Percentiles rank a stretch among this genome's conserved stretches.
These are phyloP conservation scores for Malthinus seriepunctatus DNA, from an alignment of 2,888 invertebrate genomes.

Conservation along the genomic window DNA sequence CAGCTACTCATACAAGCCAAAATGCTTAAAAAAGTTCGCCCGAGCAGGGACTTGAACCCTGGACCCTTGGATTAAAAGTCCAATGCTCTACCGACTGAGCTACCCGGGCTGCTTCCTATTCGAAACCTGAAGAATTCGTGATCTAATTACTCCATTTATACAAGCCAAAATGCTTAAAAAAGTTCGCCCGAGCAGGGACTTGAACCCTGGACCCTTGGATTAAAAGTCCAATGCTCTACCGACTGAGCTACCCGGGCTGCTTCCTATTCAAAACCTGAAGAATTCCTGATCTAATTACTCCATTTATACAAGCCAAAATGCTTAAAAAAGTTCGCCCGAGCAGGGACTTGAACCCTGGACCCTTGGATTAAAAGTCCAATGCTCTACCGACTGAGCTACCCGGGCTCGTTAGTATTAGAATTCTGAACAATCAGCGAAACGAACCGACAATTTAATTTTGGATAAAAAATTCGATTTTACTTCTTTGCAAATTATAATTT, in stretches of 20 bases:
- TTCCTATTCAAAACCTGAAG: background rate
- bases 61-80: slow-evolving; percentile 80
- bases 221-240: slow-evolving; percentile 78
- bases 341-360: slow-evolving; percentile 80
- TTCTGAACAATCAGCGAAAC: background rate
- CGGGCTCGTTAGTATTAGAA: slow-evolving; percentile 54
- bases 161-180: slow-evolving; percentile 46
- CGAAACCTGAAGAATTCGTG: background rate
- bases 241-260: slow-evolving; percentile 72
- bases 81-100: slow-evolving; percentile 77
- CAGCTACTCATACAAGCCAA: too few relatives aligned
- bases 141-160: too few relatives aligned
- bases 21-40: slow-evolving; percentile 55
- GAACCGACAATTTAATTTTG: too few relatives aligned
- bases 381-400: slow-evolving; percentile 78
- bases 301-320: too few relatives aligned
- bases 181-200: slow-evolving; percentile 71
- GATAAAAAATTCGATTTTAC: too few relatives aligned
- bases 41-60: slow-evolving; percentile 79
- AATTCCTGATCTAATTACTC: too few relatives aligned
- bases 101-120: slow-evolving; percentile 61
- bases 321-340: slow-evolving; percentile 61
- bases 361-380: slow-evolving; percentile 79
- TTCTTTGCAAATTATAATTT: too few relatives aligned
- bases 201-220: slow-evolving; percentile 80